Base-by-base conservation (phyloP, 2,888 invertebrate genomes). In the Crematogaster levior region DNA sequence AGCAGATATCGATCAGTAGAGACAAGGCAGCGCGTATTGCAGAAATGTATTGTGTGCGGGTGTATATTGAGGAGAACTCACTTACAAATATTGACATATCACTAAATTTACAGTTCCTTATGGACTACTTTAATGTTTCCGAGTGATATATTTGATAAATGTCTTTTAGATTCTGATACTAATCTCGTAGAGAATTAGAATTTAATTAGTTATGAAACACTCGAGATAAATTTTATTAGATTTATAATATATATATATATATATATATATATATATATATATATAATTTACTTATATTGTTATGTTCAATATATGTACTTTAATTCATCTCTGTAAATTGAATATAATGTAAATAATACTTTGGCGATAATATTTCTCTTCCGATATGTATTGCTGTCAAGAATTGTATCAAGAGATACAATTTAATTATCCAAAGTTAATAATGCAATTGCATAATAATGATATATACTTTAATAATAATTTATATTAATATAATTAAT, bases 1-100 rank as follows among this genome's bases (percentile, higher is more conserved):
- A 43, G 58, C 63, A 73, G 48, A 48, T 73, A 88, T 85, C 73
- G 80, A 63, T 74, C 37, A 63, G 51, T 30, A 53, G 43, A 68
- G 68, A 43, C 60, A 70, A 68, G 56, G 27, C 61, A 70, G 27
- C 70, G 21, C 27, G 66, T 79, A 79, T 79, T 82, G 68, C 34
- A 68, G 60, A 66, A 58, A 68, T 48, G 37, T 68, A 24, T 77
- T 40, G 43, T 63, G 24, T 21, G 61, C 37, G 27, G 9, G 5
- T 61, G 61, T 65, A 27, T 46, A 65, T 46, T 27, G 66, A 58
- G 34, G 40, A 53, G 70, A 58, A 34, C 34, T 70, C 43, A 34
- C 70, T 68, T 43, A 68, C 34, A 46, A 9, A 79, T 70, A 70
- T 58, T 58, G 77, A 48, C 56, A 4, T 34, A 21, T 56, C 70